Conservation (phyloP, 2,113 vertebrate genomes). For the Eolophus roseicapilla region DNA sequence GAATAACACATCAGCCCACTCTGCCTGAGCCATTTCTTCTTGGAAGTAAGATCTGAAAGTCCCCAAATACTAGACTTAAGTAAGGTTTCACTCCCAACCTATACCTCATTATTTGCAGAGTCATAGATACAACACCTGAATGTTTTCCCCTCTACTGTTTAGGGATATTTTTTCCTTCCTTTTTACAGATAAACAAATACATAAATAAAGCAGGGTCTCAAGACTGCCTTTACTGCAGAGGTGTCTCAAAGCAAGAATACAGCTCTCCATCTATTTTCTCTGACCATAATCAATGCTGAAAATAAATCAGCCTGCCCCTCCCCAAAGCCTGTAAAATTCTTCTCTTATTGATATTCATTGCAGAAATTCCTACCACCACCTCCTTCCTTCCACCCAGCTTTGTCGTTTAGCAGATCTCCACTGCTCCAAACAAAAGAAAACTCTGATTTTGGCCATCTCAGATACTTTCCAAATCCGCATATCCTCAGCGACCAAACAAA, state of each 20-base stretch:
- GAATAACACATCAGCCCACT: neutral
- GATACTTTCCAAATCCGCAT: accelerated
- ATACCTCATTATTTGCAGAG: neutral
- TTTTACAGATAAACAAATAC: neutral
- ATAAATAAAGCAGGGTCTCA: neutral
- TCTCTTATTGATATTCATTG: neutral
- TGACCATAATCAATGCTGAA: accelerated
- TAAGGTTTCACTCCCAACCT: neutral
- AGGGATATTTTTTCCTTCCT: neutral
- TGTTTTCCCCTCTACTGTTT: neutral
- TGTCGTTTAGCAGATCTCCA: neutral
- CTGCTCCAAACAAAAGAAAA: neutral
- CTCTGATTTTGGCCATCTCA: accelerated
- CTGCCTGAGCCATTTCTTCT: neutral
- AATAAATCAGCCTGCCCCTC: neutral
- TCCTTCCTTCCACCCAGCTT: neutral
- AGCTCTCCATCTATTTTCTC: neutral
- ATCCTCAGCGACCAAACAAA: too few species aligned
- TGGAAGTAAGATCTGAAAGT: neutral
- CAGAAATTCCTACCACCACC: neutral
- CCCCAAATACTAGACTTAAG: neutral
- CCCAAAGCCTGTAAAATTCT: neutral
- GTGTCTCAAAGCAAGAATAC: neutral
- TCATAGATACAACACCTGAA: neutral
- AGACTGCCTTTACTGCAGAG: neutral